Conservation (phyloP, 2,888 invertebrate species). For the Drosophila affinis region DNA sequence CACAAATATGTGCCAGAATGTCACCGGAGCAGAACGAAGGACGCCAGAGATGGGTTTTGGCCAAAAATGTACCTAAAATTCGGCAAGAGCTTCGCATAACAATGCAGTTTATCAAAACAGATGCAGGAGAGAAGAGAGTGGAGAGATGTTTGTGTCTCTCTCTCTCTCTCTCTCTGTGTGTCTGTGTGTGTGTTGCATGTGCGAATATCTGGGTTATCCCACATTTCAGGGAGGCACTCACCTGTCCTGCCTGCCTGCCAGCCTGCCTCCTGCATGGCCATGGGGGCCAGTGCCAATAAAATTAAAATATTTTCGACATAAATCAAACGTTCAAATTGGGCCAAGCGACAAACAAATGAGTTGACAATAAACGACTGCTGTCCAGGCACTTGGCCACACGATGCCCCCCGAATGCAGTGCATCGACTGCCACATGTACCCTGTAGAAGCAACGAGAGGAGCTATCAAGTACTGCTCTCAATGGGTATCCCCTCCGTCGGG, state of each 20-base stretch:
- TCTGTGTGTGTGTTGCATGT: constrained; percentile 3
- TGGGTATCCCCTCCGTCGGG: constrained; percentile 7
- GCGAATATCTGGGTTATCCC: constrained; percentile 44
- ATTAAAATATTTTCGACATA: constrained; percentile 72
- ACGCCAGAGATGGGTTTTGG: constrained; percentile 7
- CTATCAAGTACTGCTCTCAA: neutral
- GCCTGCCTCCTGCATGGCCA: constrained; percentile 7
- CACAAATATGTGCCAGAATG: constrained; percentile 36
- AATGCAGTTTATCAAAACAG: constrained; percentile 52
- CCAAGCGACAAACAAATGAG: constrained; percentile 61
- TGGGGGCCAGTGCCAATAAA: constrained; percentile 56
- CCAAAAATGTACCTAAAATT: constrained; percentile 37
- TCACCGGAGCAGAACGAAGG: constrained; percentile 12
- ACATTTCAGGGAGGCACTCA: constrained; percentile 15
- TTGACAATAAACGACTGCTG: constrained; percentile 44
- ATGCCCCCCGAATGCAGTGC: neutral
- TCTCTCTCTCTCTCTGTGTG: no score
- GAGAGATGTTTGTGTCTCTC: constrained; percentile 9
- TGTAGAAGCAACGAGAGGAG: neutral
- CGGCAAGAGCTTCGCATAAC: constrained; percentile 39
- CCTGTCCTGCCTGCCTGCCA: neutral
- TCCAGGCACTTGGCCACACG: constrained; percentile 9
- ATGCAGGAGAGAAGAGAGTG: constrained; percentile 32
- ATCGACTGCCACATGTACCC: neutral
- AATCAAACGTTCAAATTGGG: constrained; percentile 73